Evolutionary conservation across 2,888 invertebrate species (phyloP), one percentile per base, ranked within the genome.

Genomic region (Punctoribates punctum): DNA sequence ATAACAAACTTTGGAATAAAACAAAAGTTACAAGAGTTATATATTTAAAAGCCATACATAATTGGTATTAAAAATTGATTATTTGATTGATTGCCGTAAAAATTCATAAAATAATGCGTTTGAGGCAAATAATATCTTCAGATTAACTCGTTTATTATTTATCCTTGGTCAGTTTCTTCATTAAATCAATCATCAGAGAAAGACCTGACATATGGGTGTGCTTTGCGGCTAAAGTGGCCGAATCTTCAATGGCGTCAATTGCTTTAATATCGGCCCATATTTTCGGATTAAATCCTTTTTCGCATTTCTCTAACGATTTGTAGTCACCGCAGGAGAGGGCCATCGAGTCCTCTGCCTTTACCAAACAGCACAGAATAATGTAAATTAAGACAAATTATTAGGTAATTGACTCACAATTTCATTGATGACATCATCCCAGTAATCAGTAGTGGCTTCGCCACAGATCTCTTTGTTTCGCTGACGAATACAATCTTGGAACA

Each of bases 361-460:
- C 23, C 1, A 65, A 8, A 34, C 23, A 65, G 1, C n/a, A n/a
- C n/a, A n/a, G n/a, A n/a, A 27, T 29, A 23, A 25, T 27, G 5
- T 11, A 11, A 54, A 17, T 11, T 54, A 17, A 15, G 15, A 62
- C 1, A 27, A 60, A 17, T 25, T 8, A 27, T 25, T 20, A 27
- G 27, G 8, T 4, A 17, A 34, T n/a, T 17, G 15, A 23, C 42
- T 34, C 42, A 70, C 70, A 17, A 70, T 20, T 20, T 70, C 70
- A 70, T 70, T 42, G 23, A 38, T 42, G 17, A 42, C 46, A 3
- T 70, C 70, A 29, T 70, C 70, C 70, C 70, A 70, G 17, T 70
- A 70, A 23, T 70, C 29, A 23, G 42, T 38, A 46, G 70, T 23
- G 20, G 8, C 42, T 23, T 70, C 42, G 11, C 70, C 70, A 23